Percentiles rank a stretch among this genome's conserved stretches.
Conservation (phyloP, 2,113 vertebrate species). For the Cygnus buccinator region DNA sequence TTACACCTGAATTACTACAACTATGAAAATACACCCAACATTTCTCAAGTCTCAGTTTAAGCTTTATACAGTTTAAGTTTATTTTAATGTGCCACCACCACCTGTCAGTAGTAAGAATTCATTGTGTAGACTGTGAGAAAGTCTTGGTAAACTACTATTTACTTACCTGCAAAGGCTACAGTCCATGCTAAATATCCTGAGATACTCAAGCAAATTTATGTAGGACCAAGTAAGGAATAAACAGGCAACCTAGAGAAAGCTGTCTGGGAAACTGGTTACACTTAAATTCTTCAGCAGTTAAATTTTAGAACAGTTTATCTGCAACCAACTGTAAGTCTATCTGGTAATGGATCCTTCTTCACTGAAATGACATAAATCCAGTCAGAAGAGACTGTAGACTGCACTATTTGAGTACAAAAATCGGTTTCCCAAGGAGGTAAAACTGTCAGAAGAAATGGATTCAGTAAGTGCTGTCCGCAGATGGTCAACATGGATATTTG, state of each 20-base stretch:
- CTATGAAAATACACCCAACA: background rate
- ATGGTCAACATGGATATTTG: background rate
- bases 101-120: background rate
- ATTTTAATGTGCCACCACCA: background rate
- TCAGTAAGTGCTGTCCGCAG: background rate
- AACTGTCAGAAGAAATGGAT: background rate
- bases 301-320: background rate
- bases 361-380: background rate
- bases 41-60: background rate
- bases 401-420: background rate
- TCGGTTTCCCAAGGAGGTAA: background rate
- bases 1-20: background rate
- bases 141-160: background rate
- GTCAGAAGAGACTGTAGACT: background rate
- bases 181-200: background rate
- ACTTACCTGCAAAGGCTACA: background rate
- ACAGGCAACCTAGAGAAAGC: background rate
- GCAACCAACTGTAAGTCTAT: background rate
- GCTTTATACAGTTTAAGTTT: background rate
- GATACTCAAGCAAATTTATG: background rate
- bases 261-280: background rate
- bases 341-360: background rate
- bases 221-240: background rate
- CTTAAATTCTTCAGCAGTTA: background rate
- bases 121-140: background rate